Percentiles rank a stretch among this genome's conserved stretches.
phyloP scores from a whole-genome alignment of 2,888 invertebrate species.

The Lutraria lutraria region DNA sequence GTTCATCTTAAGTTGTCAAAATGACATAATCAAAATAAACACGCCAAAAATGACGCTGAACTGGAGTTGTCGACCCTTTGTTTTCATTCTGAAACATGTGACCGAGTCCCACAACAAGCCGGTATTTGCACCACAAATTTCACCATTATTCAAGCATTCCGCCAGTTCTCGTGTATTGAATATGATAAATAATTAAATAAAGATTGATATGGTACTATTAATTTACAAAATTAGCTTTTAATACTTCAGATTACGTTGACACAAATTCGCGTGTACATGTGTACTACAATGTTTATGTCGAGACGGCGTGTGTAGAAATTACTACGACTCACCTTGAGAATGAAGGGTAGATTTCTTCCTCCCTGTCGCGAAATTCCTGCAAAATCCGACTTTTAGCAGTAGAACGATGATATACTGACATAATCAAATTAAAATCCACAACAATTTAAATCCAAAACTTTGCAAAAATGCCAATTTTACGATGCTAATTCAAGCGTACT shows the following conservation, averaged over 20 bases:
- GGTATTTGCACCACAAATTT: constrained; percentile 41
- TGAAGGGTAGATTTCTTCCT: constrained; percentile 80
- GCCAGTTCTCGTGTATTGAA: background rate
- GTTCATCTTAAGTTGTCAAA: background rate
- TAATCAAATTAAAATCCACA: constrained; percentile 58
- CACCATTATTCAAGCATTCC: background rate
- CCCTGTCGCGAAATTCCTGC: constrained; percentile 76
- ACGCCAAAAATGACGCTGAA: constrained; percentile 24
- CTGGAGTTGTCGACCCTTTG: constrained; percentile 74
- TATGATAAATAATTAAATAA: constrained; percentile 58
- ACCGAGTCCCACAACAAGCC: constrained; percentile 56
- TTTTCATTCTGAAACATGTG: constrained; percentile 78
- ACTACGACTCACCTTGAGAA: constrained; percentile 83
- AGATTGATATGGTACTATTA: constrained; percentile 22
- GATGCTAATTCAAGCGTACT: constrained; percentile 74
- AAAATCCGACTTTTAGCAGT: constrained; percentile 76
- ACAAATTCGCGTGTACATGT: constrained; percentile 68
- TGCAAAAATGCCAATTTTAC: constrained; percentile 62
- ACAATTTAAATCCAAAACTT: constrained; percentile 54
- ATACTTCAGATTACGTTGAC: constrained; percentile 36
- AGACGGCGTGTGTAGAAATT: constrained; percentile 81
- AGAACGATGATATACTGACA: constrained; percentile 77
- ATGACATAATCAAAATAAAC: background rate
- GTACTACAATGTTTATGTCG: constrained; percentile 84
- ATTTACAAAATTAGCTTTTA: background rate